Base-by-base conservation (phyloP, 2,888 invertebrate genomes). In the Latheticus oryzae region DNA sequence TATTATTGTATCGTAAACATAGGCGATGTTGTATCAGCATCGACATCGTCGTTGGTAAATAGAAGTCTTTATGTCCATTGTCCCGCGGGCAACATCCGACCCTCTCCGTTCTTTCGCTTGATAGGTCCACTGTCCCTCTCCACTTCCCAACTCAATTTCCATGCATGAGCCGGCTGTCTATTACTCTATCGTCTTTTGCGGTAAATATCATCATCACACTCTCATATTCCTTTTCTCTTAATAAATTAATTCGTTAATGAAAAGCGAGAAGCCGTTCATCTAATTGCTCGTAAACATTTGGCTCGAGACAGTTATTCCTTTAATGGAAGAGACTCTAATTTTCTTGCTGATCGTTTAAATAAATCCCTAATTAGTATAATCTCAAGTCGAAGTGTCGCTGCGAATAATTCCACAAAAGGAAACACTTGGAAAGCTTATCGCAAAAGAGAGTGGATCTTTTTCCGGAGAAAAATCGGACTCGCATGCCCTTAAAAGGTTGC, bases 261-360 rank as follows among this genome's bases (percentile, higher is more conserved):
- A 68, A 69, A 70, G 68, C 65, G 62, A 60, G 69, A 69, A 61
- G 59, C 59, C 60, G 68, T 65, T 66, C 56, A 61, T 64, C 66
- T 69, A 71, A 72, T 72, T 72, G 67, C 62, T 66, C 69, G 70
- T 72, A 70, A 70, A 70, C 65, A 63, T 64, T 66, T 52, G 56
- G 38, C 33, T 26, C 21, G 52, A 51, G 38, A 51, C 52, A 40
- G 50, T 56, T 62, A 63, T 59, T 57, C 63, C 67, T 67, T 64
- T 64, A 65, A 67, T 65, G 64, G 60, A 60, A 63, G 55, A 16
- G 52, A 55, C 60, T 62, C 60, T 57, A 64, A 67, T 64, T 62
- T 63, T 65, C 64, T 62, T 62, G 62, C 59, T 58, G 48, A 61
- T 56, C 64, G 58, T 59, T 59, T 54, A 60, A 63, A 66, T 64